Percentiles rank a stretch among this genome's conserved stretches.
These are phyloP conservation scores for Heliconius himera DNA, from an alignment of 1,140 invertebrate species.

Conservation along the genomic window DNA sequence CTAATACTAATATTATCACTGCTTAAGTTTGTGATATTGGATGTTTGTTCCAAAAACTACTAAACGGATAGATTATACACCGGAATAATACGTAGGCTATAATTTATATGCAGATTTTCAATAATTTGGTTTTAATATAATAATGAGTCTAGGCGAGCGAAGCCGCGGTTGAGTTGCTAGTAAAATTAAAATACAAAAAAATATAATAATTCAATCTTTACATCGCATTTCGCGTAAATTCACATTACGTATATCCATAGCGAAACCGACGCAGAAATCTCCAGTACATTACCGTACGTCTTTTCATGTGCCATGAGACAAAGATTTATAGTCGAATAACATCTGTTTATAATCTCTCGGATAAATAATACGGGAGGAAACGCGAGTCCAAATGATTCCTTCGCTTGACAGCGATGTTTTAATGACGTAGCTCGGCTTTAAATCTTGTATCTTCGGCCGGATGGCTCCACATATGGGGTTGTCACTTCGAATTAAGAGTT, in stretches of 20 bases:
- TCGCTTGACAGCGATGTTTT: constrained; percentile 62
- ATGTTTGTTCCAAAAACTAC: too few species aligned
- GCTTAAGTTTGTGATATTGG: too few species aligned
- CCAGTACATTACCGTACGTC: constrained; percentile 35
- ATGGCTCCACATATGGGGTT: constrained; percentile 71
- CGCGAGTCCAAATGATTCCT: constrained; percentile 55
- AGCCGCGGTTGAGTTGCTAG: too few species aligned
- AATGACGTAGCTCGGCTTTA: constrained; percentile 57
- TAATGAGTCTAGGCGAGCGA: too few species aligned
- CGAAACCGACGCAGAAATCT: constrained; percentile 30
- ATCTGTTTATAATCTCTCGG: constrained; percentile 72
- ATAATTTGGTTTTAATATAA: too few species aligned
- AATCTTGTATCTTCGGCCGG: constrained; percentile 61
- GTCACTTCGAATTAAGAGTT: constrained; percentile 74
- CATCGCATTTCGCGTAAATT: not conserved
- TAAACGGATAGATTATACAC: too few species aligned
- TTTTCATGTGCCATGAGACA: constrained; percentile 52
- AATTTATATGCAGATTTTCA: too few species aligned
- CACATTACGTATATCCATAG: constrained; percentile 25
- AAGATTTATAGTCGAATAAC: constrained; percentile 70
- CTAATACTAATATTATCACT: too few species aligned
- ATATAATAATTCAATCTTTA: too few species aligned
- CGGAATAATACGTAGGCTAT: too few species aligned
- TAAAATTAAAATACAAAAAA: too few species aligned
- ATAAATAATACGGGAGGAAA: constrained; percentile 71